phyloP scores from a whole-genome alignment of 2,797 vertebrate genomes.

The Acropternis orthonyx region DNA sequence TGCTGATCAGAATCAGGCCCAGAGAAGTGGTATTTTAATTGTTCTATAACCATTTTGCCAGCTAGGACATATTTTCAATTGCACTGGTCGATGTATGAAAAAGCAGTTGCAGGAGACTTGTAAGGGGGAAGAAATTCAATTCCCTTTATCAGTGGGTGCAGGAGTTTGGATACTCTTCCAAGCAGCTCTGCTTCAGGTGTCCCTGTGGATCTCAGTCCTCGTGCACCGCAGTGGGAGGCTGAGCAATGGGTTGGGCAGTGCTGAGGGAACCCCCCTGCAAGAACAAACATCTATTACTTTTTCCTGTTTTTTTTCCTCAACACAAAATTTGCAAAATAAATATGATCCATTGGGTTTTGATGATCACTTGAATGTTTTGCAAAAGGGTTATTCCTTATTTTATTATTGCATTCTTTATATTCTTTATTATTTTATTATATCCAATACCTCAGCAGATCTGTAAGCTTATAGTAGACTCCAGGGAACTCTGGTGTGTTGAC shows the following conservation, averaged over 20 bases:
- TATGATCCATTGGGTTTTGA: accelerated
- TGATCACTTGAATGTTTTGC: neutral
- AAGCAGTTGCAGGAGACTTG: neutral
- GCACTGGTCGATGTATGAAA: neutral
- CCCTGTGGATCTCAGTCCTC: neutral
- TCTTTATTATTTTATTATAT: neutral
- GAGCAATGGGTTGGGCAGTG: accelerated
- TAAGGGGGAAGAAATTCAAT: neutral
- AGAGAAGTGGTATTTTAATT: neutral
- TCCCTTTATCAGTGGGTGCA: neutral
- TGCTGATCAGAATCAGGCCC: neutral
- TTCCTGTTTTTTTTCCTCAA: neutral
- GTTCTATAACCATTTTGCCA: neutral
- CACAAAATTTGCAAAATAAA: neutral
- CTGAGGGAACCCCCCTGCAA: accelerated
- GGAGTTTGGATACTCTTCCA: neutral
- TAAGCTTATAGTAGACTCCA: neutral
- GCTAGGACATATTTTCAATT: neutral
- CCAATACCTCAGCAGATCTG: neutral
- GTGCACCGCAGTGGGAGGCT: neutral
- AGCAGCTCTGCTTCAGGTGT: neutral
- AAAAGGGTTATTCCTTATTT: neutral
- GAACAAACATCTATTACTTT: neutral
- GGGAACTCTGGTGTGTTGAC: neutral
- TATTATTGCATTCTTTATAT: neutral